Evolutionary conservation across 2,888 invertebrate species (phyloP).

Genomic region (Tinea pellionella): DNA sequence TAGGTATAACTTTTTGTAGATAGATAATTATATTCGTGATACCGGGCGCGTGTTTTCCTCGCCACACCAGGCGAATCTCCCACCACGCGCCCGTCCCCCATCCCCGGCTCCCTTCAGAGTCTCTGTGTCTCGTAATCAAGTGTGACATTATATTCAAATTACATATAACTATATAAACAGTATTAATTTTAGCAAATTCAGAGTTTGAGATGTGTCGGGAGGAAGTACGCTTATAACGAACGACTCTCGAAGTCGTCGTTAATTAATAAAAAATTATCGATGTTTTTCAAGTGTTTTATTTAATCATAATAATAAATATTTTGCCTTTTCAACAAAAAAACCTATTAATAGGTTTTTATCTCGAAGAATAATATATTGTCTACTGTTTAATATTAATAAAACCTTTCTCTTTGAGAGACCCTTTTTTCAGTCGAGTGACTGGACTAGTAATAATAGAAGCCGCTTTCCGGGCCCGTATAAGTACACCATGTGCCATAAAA

Average conservation of each 20-base stretch:
- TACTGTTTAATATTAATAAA: constrained; percentile 11
- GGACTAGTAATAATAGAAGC: constrained; percentile 3
- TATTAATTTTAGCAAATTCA: not conserved
- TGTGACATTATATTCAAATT: constrained; percentile 28
- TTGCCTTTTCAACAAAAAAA: not conserved
- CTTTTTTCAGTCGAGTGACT: constrained; percentile 8
- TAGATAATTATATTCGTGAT: constrained; percentile 63
- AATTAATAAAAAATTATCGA: constrained; percentile 68
- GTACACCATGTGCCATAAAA: constrained; percentile 5
- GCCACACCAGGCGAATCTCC: constrained; percentile 31
- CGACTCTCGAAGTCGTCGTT: constrained; percentile 50
- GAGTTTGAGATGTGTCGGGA: constrained; percentile 36
- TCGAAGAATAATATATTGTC: not conserved
- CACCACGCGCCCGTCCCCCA: constrained; percentile 43
- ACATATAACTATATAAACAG: constrained; percentile 2
- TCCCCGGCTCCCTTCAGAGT: constrained; percentile 51
- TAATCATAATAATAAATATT: constrained; percentile 10
- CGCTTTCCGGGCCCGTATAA: not conserved
- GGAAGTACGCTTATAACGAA: constrained; percentile 64
- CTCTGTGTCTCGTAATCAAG: constrained; percentile 54
- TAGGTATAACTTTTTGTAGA: constrained; percentile 60
- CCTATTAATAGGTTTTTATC: not conserved
- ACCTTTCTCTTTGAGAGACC: constrained; percentile 12
- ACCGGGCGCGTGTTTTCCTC: constrained; percentile 55
- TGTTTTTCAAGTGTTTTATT: constrained; percentile 49